Conservation (phyloP, 2,888 invertebrate genomes). For the Graphium colonna region DNA sequence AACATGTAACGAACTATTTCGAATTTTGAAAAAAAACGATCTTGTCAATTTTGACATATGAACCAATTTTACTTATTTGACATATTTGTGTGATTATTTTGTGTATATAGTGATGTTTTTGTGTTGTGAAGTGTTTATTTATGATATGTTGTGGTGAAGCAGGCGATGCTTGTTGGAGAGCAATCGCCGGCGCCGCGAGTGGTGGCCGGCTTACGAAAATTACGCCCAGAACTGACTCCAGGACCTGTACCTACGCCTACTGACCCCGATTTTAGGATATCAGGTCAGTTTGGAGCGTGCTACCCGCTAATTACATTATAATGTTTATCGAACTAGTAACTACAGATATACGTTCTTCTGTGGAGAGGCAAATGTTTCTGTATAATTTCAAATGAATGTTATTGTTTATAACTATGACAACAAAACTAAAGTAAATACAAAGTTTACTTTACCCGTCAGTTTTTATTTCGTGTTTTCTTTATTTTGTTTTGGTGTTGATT, state of each 20-base stretch:
- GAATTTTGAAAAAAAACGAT: slow-evolving; percentile 18
- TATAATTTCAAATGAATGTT: no score
- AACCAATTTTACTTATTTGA: background rate
- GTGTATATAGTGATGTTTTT: slow-evolving; percentile 20
- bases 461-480: no score
- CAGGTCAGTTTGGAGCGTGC: slow-evolving; percentile 46
- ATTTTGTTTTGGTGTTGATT: no score
- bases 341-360: no score
- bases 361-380: no score
- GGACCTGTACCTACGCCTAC: slow-evolving; percentile 65
- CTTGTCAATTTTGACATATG: slow-evolving; percentile 18
- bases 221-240: slow-evolving; percentile 70
- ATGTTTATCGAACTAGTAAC: background rate
- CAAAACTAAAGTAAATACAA: no score
- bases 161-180: slow-evolving; percentile 70
- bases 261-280: slow-evolving; percentile 70
- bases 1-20: slow-evolving; percentile 16
- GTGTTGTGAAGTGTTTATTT: slow-evolving; percentile 23
- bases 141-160: slow-evolving; percentile 22
- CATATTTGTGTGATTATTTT: slow-evolving; percentile 5
- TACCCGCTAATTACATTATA: background rate
- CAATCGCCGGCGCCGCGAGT: slow-evolving; percentile 75
- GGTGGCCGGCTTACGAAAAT: slow-evolving; percentile 75
- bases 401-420: no score
- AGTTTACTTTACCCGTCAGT: no score